Conservation (phyloP, 2,113 vertebrate genomes). For the Cranoglanis bouderius region DNA sequence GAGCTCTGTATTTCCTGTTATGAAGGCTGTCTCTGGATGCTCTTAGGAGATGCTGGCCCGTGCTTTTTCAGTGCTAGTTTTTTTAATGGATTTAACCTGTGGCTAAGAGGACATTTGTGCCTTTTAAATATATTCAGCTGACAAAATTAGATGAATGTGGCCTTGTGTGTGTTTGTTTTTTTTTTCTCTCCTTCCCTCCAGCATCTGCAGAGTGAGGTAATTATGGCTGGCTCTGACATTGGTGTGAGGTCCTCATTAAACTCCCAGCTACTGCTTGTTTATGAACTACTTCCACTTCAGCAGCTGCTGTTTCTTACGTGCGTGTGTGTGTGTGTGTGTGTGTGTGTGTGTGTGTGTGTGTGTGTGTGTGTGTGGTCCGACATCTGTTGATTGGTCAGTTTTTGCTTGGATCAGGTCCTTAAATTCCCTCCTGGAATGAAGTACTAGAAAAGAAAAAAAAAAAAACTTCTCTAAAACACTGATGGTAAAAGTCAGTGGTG, state of each 20-base stretch:
- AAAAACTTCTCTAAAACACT: not conserved
- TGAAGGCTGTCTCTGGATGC: conserved; percentile 48
- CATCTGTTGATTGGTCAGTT: conserved; percentile 37
- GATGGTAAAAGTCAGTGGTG: not conserved
- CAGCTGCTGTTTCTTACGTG: conserved; percentile 10
- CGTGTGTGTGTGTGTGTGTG: conserved; percentile 6
- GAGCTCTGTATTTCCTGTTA: conserved; percentile 65
- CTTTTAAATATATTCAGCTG: conserved; percentile 48
- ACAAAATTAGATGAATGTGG: conserved; percentile 44
- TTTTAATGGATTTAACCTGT: conserved; percentile 51
- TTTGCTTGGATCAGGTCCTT: not conserved
- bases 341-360: conserved; percentile 17
- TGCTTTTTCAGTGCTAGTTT: conserved; percentile 18
- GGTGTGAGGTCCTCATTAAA: conserved; percentile 47
- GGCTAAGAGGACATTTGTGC: conserved; percentile 40
- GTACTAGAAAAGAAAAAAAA: not conserved
- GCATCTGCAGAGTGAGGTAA: conserved; percentile 46
- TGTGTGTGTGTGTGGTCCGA: not conserved
- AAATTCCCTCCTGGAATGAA: not conserved
- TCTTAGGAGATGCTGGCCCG: not conserved
- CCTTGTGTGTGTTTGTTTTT: conserved; percentile 20
- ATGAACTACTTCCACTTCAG: conserved; percentile 36
- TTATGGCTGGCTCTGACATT: conserved; percentile 39
- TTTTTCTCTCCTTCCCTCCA: not conserved
- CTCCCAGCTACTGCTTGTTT: conserved; percentile 39